Percentiles rank a stretch among this genome's conserved stretches.
phyloP scores from a whole-genome alignment of 1,140 invertebrate species.

The Drosophila sproati region DNA sequence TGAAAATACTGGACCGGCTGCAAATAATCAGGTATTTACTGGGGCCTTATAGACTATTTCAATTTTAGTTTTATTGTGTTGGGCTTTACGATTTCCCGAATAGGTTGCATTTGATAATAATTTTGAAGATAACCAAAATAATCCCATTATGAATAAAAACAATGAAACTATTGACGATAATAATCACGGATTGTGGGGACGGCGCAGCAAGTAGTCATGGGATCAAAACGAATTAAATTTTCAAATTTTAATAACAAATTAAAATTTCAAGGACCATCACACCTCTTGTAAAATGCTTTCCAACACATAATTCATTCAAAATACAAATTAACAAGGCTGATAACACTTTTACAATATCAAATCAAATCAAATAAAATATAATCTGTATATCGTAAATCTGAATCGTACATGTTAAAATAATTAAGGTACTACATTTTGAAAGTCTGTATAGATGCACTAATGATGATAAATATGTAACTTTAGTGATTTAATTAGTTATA shows the following conservation, averaged over 20 bases:
- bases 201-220: background rate
- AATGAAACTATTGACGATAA: background rate
- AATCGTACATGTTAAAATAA: no score
- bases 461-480: no score
- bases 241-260: background rate
- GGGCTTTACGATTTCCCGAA: background rate
- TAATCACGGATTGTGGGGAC: background rate
- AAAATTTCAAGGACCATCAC: background rate
- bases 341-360: no score
- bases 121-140: background rate
- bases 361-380: no score
- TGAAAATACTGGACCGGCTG: background rate
- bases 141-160: background rate
- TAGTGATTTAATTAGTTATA: no score
- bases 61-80: background rate
- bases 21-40: conserved; percentile 1
- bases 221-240: background rate
- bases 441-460: no score
- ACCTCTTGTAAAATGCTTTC: no score
- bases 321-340: no score
- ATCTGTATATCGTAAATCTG: no score
- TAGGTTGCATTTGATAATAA: background rate
- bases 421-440: no score
- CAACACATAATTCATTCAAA: no score
- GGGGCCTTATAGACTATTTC: no score